Base-by-base conservation (phyloP, 1,140 invertebrate genomes). In the Drosophila quadrilineata region DNA sequence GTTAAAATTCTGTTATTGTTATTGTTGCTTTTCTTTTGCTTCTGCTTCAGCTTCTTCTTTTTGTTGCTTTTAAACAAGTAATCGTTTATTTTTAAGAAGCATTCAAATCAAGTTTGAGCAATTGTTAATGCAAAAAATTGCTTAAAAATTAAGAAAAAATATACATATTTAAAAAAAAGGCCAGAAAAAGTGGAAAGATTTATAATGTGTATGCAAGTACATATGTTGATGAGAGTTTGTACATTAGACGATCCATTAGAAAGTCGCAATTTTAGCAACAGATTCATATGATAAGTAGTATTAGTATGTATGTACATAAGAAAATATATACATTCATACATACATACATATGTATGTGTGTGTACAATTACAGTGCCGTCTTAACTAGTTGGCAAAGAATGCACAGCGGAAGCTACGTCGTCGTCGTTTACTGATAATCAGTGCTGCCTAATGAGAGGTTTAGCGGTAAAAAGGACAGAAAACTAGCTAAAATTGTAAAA, bases 61-160 rank as follows among this genome's bases (percentile, higher is more conserved):
- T 68, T 64, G 17, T 56, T 2, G 36, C 29, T 60, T 63, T 53
- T 62, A 71, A 56, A 59, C 75, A 71, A 70, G 75, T 71, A 80
- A 79, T 80, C 59, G 63, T 71, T 79, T 79, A 74, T 79, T 62
- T 79, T 79, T 80, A 80, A 79, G 66, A 63, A 80, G 75, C 75
- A 80, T 79, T 75, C 50, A 63, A 79, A 79, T 80, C 75, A 80
- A 80, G 75, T 80, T 79, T 79, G 45, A 38, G 67, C 71, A 80
- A 80, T 75, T 79, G 52, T 77, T 75, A 79, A 79, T 80, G 71
- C 71, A 80, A 75, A 56, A 53, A 59, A n/a, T n/a, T n/a, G n/a
- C n/a, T n/a, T n/a, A n/a, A n/a, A n/a, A n/a, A n/a, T n/a, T n/a
- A 36, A 31, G 48, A 46, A 64, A 63, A 45, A 41, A 31, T 38